A percentile compares a stretch with the other conserved stretches of the same genome.
These are phyloP conservation scores for Trochalopteron elliotii DNA, from an alignment of 2,113 vertebrate species.

Conservation along the genomic window DNA sequence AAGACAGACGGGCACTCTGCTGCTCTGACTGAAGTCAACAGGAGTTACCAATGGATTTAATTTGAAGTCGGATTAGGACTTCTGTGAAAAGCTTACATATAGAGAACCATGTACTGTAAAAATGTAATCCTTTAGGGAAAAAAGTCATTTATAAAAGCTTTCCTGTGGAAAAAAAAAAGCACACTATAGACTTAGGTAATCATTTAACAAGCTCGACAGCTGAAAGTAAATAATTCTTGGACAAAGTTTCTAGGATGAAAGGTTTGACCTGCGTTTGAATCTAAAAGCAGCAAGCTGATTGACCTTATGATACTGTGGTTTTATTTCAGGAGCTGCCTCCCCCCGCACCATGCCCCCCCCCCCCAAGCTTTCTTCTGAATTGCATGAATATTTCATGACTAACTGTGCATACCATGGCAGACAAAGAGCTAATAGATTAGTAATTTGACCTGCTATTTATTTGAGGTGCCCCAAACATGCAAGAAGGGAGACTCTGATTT, in stretches of 20 bases:
- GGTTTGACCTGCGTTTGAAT: background rate
- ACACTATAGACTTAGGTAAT: background rate
- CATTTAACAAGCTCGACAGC: conserved; percentile 39
- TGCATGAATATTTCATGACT: conserved; percentile 55
- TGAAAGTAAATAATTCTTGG: conserved; percentile 31
- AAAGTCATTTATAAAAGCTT: conserved; percentile 1
- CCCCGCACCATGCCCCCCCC: no score
- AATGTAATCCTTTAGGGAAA: background rate
- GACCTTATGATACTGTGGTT: conserved; percentile 8
- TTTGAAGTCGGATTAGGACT: background rate
- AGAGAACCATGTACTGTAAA: conserved; percentile 36
- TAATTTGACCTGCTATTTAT: conserved; percentile 54
- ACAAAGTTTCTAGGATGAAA: conserved; percentile 53
- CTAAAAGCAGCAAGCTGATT: background rate
- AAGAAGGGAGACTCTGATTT: conserved; percentile 18
- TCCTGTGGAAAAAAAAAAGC: background rate
- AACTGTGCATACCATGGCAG: background rate
- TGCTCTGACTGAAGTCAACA: background rate
- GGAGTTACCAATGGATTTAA: conserved; percentile 1
- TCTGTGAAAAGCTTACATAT: conserved; percentile 22
- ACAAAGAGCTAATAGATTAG: conserved; percentile 63
- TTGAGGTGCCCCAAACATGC: conserved; percentile 3
- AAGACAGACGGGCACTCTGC: background rate
- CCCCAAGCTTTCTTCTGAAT: conserved; percentile 13
- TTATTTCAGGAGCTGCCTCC: background rate